Evolutionary conservation across 2,797 vertebrate genomes (phyloP).

Genomic region (Acanthurus leucopareius): DNA sequence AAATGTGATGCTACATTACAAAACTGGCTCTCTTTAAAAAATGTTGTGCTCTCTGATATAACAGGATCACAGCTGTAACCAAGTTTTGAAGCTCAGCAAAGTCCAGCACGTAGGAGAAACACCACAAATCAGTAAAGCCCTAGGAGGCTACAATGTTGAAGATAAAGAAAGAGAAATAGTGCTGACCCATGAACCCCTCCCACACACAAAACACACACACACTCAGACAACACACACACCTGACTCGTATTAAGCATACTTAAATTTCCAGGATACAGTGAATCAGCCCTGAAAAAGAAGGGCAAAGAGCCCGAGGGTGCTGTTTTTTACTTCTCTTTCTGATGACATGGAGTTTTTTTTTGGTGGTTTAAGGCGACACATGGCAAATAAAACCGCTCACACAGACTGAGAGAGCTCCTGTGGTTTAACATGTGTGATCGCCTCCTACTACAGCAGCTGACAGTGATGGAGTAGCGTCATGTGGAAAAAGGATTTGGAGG

Average conservation of each 20-base stretch:
- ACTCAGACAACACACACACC: conserved; percentile 8
- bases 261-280: conserved; percentile 37
- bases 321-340: conserved; percentile 51
- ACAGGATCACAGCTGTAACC: neutral
- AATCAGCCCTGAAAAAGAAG: conserved; percentile 44
- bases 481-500: conserved; percentile 6
- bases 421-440: conserved; percentile 47
- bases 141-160: neutral
- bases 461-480: neutral
- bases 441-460: conserved; percentile 32
- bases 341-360: conserved; percentile 58
- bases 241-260: conserved; percentile 30
- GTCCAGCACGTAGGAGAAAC: no score
- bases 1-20: neutral
- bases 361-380: conserved; percentile 55
- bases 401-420: conserved; percentile 38
- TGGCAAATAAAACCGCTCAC: conserved; percentile 63
- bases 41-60: neutral
- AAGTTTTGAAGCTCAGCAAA: neutral
- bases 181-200: conserved; percentile 2
- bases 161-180: conserved; percentile 15
- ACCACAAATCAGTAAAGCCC: neutral
- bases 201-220: no score
- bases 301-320: conserved; percentile 19
- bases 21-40: neutral